Evolutionary conservation across 2,888 invertebrate species (phyloP).

Genomic region (Caenorhabditis macrosperma): DNA sequence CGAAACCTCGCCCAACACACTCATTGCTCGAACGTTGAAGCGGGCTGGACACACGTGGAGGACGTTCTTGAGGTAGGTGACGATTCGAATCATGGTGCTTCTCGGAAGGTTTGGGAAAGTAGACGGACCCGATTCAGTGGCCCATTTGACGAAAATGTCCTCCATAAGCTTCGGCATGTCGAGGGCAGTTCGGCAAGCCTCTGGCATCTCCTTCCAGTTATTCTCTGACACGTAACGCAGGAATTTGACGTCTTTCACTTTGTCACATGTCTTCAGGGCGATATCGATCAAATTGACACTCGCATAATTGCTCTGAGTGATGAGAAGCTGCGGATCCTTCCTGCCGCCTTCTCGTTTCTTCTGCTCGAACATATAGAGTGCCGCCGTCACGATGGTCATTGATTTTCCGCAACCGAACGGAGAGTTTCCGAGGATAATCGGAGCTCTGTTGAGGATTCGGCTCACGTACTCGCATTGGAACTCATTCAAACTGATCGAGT

Average conservation of each 20-base stretch:
- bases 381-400: slow-evolving; percentile 21
- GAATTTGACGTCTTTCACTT: slow-evolving; percentile 8
- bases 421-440: slow-evolving; percentile 4
- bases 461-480: slow-evolving; percentile 15
- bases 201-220: slow-evolving; percentile 26
- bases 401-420: slow-evolving; percentile 36
- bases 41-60: background rate
- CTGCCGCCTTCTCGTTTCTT: background rate
- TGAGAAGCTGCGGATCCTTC: background rate
- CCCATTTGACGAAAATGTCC: background rate
- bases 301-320: slow-evolving; percentile 22
- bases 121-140: background rate
- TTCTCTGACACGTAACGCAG: slow-evolving; percentile 14
- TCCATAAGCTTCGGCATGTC: slow-evolving; percentile 14
- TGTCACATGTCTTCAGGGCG: background rate
- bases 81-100: background rate
- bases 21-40: background rate
- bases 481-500: background rate
- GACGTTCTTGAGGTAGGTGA: slow-evolving; percentile 1
- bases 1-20: background rate
- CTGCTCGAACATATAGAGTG: slow-evolving; percentile 3
- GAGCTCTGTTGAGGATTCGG: background rate
- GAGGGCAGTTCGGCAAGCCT: background rate
- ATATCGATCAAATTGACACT: slow-evolving; percentile 27
- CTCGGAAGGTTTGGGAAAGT: background rate